phyloP scores from a whole-genome alignment of 2,113 vertebrate species.

The Ahaetulla prasina region DNA sequence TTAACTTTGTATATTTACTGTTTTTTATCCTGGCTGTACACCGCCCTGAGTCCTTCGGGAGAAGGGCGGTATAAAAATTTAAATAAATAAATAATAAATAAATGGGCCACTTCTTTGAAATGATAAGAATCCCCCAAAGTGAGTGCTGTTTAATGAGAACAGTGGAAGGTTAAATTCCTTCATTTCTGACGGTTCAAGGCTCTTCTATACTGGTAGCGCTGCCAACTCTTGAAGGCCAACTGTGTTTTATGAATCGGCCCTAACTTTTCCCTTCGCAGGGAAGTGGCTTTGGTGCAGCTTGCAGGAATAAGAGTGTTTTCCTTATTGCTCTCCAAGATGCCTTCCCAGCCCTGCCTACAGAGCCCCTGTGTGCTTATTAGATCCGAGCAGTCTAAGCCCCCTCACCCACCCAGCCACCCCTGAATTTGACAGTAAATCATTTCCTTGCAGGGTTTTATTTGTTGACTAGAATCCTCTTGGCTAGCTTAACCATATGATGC shows the following conservation, averaged over 20 bases:
- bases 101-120: background rate
- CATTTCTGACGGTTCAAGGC: background rate
- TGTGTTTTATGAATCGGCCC: background rate
- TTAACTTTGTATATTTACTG: too few relatives aligned
- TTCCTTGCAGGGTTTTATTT: slow-evolving; percentile 33
- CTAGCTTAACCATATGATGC: background rate
- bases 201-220: background rate
- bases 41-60: too few relatives aligned
- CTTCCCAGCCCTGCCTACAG: slow-evolving; percentile 6
- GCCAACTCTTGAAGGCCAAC: background rate
- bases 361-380: background rate
- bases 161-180: background rate
- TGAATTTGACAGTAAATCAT: background rate
- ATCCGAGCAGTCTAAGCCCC: background rate
- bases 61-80: too few relatives aligned
- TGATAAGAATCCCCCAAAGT: background rate
- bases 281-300: background rate
- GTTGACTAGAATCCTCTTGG: slow-evolving; percentile 17
- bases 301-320: background rate
- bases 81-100: too few relatives aligned
- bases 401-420: too few relatives aligned
- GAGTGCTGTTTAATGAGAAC: background rate
- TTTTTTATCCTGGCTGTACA: too few relatives aligned
- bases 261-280: background rate
- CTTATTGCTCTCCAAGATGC: background rate